A percentile compares a stretch with the other conserved stretches of the same genome.
These are phyloP conservation scores for Meiosimyza platycephala DNA, from an alignment of 2,888 invertebrate genomes.

Conservation along the genomic window DNA sequence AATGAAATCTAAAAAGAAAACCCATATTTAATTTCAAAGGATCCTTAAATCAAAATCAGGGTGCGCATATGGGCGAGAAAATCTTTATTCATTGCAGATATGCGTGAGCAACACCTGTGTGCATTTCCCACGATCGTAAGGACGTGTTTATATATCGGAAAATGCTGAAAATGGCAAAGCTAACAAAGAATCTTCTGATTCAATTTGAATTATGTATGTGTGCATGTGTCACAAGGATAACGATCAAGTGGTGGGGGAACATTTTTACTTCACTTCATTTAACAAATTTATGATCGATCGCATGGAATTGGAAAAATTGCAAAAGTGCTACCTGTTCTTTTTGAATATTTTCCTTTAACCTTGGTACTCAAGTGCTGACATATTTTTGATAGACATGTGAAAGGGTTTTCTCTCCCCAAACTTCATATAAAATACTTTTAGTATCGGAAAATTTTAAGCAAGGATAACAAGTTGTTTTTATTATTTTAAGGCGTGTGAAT, in stretches of 20 bases:
- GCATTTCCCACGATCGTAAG: conserved; percentile 18
- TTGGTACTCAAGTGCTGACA: conserved; percentile 40
- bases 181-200: background rate
- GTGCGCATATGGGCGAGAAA: background rate
- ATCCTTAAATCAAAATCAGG: background rate
- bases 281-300: background rate
- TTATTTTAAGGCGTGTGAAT: background rate
- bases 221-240: conserved; percentile 3
- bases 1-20: background rate
- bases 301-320: background rate
- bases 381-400: conserved; percentile 47
- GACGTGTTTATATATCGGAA: background rate
- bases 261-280: background rate
- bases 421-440: background rate
- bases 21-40: conserved; percentile 19
- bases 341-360: background rate
- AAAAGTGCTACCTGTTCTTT: too few species aligned
- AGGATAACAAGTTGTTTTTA: background rate
- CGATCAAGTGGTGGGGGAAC: background rate
- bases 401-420: conserved; percentile 5
- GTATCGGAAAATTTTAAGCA: background rate
- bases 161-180: background rate
- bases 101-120: conserved; percentile 15
- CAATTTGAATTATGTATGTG: background rate
- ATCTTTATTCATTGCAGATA: too few species aligned